Evolutionary conservation across 2,888 invertebrate species (phyloP).

Genomic region (Conomelus anceps): DNA sequence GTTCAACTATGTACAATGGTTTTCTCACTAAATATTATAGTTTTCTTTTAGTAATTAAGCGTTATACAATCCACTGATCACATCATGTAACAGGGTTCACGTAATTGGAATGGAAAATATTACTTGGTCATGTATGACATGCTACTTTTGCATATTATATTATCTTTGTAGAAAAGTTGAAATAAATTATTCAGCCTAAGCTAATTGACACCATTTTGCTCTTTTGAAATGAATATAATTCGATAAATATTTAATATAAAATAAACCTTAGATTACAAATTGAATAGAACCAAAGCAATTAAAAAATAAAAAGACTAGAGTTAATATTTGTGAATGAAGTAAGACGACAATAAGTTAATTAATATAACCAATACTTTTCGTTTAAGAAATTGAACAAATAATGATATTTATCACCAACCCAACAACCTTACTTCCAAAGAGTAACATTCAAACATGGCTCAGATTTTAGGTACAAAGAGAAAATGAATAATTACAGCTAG

Average conservation of each 20-base stretch:
- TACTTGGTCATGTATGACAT: not conserved
- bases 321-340: not conserved
- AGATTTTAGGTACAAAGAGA: not conserved
- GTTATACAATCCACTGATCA: not conserved
- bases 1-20: not conserved
- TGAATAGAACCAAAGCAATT: not conserved
- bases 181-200: not conserved
- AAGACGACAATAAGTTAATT: not conserved
- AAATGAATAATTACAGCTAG: not conserved
- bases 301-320: not conserved
- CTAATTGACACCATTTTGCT: not conserved
- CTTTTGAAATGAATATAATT: not conserved
- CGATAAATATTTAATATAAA: not conserved
- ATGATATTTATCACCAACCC: not conserved
- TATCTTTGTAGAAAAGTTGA: not conserved
- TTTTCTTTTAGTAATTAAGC: not conserved
- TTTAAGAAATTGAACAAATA: not conserved
- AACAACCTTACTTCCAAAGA: not conserved
- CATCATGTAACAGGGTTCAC: not conserved
- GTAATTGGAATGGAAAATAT: not conserved
- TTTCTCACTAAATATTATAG: not conserved
- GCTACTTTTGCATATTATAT: not conserved
- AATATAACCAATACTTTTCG: not conserved
- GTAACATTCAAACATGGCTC: not conserved
- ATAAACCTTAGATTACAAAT: not conserved